These are phyloP conservation scores for Gracilinanus agilis DNA, from an alignment of 2,113 vertebrate species.

Conservation along the genomic window DNA sequence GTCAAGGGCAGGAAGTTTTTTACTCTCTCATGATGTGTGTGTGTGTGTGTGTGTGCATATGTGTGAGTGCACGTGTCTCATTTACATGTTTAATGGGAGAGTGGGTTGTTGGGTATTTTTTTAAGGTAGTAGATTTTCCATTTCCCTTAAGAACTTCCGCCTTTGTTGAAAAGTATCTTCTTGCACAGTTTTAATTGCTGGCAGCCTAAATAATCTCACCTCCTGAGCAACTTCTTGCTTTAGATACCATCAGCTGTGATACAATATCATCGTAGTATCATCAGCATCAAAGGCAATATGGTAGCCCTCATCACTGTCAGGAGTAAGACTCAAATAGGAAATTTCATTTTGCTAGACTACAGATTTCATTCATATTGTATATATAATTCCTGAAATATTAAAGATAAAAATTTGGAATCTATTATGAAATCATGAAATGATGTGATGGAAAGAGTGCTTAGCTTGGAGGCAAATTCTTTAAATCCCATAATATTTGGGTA, in stretches of 20 bases:
- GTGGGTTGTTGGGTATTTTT: neutral
- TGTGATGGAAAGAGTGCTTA: neutral
- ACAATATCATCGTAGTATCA: neutral
- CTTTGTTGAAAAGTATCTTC: neutral
- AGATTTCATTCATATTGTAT: neutral
- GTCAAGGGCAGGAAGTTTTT: neutral
- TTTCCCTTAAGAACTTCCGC: neutral
- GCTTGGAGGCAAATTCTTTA: neutral
- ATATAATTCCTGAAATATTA: neutral
- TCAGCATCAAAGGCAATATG: neutral
- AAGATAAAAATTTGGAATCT: conserved; percentile 15
- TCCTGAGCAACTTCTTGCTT: neutral
- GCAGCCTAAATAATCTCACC: neutral
- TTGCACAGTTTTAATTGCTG: neutral
- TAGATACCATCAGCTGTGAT: too few species aligned
- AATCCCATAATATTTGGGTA: neutral
- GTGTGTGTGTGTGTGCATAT: too few species aligned
- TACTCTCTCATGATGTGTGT: too few species aligned
- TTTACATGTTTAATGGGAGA: neutral
- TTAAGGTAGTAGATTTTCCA: neutral
- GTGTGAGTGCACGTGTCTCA: neutral
- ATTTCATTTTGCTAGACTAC: neutral
- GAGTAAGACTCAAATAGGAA: neutral
- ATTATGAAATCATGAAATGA: neutral
- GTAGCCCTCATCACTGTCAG: neutral